phyloP scores from a whole-genome alignment of 2,888 invertebrate genomes.

The Xanthorhoe designata region DNA sequence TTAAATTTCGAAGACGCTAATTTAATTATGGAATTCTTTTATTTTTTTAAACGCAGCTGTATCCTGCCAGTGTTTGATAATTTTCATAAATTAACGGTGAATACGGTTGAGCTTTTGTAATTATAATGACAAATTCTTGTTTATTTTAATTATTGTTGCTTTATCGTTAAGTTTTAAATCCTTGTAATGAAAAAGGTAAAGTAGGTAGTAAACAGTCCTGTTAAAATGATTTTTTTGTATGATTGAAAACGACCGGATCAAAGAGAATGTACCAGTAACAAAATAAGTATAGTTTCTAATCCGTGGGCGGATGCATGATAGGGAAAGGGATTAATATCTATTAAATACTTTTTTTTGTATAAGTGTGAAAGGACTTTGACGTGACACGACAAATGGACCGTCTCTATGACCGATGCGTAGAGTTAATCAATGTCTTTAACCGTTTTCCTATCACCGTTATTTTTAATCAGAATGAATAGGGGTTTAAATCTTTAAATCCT shows the following conservation, averaged over 20 bases:
- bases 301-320: constrained; percentile 65
- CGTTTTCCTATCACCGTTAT: constrained; percentile 32
- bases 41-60: constrained; percentile 71
- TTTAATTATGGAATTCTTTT: constrained; percentile 77
- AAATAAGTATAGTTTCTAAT: constrained; percentile 51
- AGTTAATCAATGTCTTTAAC: constrained; percentile 41
- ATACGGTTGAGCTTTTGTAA: constrained; percentile 50
- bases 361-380: constrained; percentile 68
- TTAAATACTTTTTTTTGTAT: constrained; percentile 44
- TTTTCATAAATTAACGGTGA: constrained; percentile 70
- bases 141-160: constrained; percentile 48
- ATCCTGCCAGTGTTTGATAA: constrained; percentile 71
- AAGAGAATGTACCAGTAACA: constrained; percentile 33
- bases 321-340: constrained; percentile 66
- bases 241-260: constrained; percentile 29
- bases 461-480: constrained; percentile 39
- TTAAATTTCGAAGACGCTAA: constrained; percentile 79
- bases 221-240: constrained; percentile 27
- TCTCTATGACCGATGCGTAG: constrained; percentile 44
- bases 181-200: not conserved
- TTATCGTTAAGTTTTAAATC: constrained; percentile 35
- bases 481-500: constrained; percentile 3
- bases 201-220: not conserved
- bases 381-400: constrained; percentile 67
- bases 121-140: constrained; percentile 46